A percentile compares a stretch with the other conserved stretches of the same genome.
These are phyloP conservation scores for Apeltes quadracus DNA, from an alignment of 2,113 vertebrate genomes.

Conservation along the genomic window DNA sequence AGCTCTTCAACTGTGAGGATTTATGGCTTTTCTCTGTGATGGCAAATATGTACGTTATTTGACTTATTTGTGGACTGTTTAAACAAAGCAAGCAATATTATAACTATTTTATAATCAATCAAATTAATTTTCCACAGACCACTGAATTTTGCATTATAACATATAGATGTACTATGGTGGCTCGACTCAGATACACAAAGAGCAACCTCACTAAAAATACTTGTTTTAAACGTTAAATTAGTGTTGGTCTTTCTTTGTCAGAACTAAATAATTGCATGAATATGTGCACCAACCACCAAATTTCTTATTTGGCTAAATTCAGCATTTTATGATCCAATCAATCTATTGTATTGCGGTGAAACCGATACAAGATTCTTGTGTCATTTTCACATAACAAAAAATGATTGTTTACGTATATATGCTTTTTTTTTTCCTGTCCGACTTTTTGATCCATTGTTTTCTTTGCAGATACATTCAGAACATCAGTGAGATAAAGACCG, in stretches of 20 bases:
- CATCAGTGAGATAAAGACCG: slow-evolving; percentile 97
- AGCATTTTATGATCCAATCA: not conserved
- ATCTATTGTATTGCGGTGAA: not conserved
- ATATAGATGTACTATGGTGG: not conserved
- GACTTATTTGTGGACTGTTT: not conserved
- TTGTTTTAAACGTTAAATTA: not conserved
- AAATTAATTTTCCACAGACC: not conserved
- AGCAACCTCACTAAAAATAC: slow-evolving; percentile 3
- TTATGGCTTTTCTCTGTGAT: not conserved
- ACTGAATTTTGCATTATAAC: not conserved
- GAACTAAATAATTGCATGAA: not conserved
- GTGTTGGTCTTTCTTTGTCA: not conserved
- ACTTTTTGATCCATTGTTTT: not conserved
- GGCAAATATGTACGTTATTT: not conserved
- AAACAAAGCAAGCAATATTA: not conserved
- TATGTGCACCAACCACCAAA: not conserved
- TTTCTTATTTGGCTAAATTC: not conserved
- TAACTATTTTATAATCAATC: not conserved
- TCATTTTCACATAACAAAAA: not conserved
- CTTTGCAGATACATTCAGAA: slow-evolving; percentile 93
- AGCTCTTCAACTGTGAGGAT: not conserved
- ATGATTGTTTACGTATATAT: not conserved
- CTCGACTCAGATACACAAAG: not conserved
- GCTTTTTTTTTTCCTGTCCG: not conserved
- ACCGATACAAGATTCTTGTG: not conserved